phyloP scores from a whole-genome alignment of 2,888 invertebrate species.

The Chorisops tibialis region DNA sequence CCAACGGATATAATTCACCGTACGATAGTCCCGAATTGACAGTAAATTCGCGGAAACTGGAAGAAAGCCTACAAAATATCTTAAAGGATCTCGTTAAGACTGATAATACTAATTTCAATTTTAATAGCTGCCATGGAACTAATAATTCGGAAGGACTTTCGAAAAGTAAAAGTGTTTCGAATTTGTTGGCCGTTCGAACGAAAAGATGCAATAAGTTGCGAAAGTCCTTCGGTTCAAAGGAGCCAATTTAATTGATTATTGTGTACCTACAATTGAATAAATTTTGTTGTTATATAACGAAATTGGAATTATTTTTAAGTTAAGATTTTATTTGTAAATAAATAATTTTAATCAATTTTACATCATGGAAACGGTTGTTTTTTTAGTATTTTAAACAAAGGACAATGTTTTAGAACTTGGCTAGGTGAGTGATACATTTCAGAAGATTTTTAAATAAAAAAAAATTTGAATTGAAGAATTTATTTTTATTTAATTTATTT shows the following conservation, averaged over 20 bases:
- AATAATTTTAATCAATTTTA: too few species aligned
- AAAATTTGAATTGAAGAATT: too few species aligned
- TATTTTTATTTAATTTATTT: too few species aligned
- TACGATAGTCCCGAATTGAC: slow-evolving; percentile 25
- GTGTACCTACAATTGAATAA: too few species aligned
- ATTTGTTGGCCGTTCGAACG: background rate
- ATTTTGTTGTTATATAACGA: too few species aligned
- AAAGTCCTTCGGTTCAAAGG: background rate
- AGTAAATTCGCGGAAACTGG: slow-evolving; percentile 13
- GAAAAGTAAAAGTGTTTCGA: slow-evolving; percentile 18
- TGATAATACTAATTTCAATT: background rate
- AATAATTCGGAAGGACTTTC: background rate
- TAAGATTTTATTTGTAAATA: too few species aligned
- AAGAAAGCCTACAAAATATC: slow-evolving; percentile 22
- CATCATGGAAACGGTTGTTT: too few species aligned
- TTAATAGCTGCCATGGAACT: background rate
- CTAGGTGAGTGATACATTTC: too few species aligned
- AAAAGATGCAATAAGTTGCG: background rate
- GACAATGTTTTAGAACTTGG: too few species aligned
- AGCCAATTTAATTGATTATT: slow-evolving; percentile 2
- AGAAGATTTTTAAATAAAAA: too few species aligned
- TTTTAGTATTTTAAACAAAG: too few species aligned
- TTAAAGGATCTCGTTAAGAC: slow-evolving; percentile 17
- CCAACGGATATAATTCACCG: slow-evolving; percentile 7
- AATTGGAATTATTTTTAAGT: too few species aligned